Percentiles rank a stretch among this genome's conserved stretches.
Evolutionary conservation across 2,888 invertebrate genomes (phyloP).

Genomic region (Lasioglossum oenotherae): DNA sequence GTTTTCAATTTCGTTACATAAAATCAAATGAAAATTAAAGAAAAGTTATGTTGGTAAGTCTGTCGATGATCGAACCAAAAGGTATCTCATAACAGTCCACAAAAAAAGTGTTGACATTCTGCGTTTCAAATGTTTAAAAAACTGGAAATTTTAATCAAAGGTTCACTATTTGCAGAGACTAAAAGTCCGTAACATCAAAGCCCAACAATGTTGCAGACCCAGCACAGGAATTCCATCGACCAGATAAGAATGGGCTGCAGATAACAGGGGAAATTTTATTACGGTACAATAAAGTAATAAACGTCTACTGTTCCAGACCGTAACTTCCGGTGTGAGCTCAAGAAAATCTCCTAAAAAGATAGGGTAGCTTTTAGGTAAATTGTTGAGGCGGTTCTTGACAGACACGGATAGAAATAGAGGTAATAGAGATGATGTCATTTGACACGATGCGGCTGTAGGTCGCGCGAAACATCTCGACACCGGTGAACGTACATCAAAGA

Average conservation of each 20-base stretch:
- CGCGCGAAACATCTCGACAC: conserved; percentile 31
- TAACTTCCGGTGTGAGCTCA: background rate
- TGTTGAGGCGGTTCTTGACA: background rate
- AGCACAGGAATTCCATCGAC: background rate
- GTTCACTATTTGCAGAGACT: background rate
- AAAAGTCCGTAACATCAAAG: background rate
- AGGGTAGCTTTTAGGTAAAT: background rate
- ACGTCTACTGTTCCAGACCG: background rate
- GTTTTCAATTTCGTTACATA: no score
- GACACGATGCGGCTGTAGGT: conserved; percentile 13
- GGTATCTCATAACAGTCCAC: no score
- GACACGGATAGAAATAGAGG: conserved; percentile 18
- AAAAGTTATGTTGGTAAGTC: no score
- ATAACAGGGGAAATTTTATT: background rate
- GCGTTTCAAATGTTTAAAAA: background rate
- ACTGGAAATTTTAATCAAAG: background rate
- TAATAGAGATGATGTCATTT: conserved; percentile 43
- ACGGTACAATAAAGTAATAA: background rate
- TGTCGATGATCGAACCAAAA: no score
- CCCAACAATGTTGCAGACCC: background rate
- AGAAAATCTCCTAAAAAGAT: background rate
- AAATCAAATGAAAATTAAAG: no score
- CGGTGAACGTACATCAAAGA: conserved; percentile 44
- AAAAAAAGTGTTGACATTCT: background rate
- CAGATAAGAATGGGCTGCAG: background rate